Evolutionary conservation across 1,140 invertebrate species (phyloP), one percentile per base, ranked within the genome.

Genomic region (Megalonaias nervosa): DNA sequence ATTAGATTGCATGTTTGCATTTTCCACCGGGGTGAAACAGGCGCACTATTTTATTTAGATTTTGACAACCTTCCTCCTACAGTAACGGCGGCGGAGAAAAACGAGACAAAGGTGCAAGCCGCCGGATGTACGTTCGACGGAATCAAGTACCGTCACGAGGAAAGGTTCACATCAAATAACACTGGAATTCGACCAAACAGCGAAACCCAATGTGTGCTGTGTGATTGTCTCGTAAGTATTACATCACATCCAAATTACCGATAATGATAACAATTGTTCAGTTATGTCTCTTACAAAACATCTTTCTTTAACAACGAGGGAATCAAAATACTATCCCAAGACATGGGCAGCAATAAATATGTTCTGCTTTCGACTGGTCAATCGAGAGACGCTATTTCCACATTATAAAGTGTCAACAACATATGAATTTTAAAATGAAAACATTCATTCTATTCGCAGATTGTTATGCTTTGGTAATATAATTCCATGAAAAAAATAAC

Each of bases 11-110:
- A 48, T 48, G 38, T 48, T 11, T 23, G 48, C 48, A n/a, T 68
- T 48, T n/a, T n/a, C 72, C 55, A 58, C 55, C 55, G 58, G 19
- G 55, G 66, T 57, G 21, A 58, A 58, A 65, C 65, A 58, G 56
- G 59, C 56, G 60, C 67, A 60, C 23, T 21, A 69, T 78, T 69
- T 81, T 68, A 80, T 79, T 73, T 80, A 84, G 82, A 84, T 80
- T 72, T 82, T 84, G 80, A 82, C 80, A 84, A 84, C 82, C 72
- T 84, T 84, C 82, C 82, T 80, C 82, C 82, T 77, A 84, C 82
- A 84, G 82, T 78, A 56, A 67, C 66, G 70, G 69, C 73, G 76
- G 71, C 74, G 68, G 69, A 58, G 19, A 56, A 70, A 19, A 56
- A 60, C n/a, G 69, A 64, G 56, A 57, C 74, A 3, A 70, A 59